A percentile compares a stretch with the other conserved stretches of the same genome.
phyloP scores from a whole-genome alignment of 2,888 invertebrate genomes.

The Rhodophaea formosa region DNA sequence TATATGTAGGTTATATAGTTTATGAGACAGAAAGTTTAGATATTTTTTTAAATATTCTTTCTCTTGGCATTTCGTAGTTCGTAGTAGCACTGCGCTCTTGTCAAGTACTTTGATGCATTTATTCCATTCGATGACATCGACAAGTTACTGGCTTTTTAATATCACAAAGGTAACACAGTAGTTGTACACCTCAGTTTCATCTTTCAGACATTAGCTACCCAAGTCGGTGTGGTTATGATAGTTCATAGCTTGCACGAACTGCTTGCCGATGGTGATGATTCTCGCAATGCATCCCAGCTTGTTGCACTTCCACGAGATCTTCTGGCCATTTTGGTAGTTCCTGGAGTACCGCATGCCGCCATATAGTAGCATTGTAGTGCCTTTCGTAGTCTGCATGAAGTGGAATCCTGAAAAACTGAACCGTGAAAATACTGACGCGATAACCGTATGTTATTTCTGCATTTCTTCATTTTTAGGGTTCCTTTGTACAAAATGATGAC shows the following conservation, averaged over 20 bases:
- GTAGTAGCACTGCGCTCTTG: too few relatives aligned
- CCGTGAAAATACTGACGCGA: background rate
- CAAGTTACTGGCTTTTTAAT: too few relatives aligned
- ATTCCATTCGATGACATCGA: too few relatives aligned
- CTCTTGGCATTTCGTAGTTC: too few relatives aligned
- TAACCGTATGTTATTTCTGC: too few relatives aligned
- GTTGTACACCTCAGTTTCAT: background rate
- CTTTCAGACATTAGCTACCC: background rate
- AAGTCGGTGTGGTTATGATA: conserved; percentile 41
- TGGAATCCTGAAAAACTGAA: conserved; percentile 31
- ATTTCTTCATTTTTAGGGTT: too few relatives aligned
- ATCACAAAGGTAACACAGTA: background rate
- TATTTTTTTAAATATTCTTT: too few relatives aligned
- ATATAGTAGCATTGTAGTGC: conserved; percentile 44
- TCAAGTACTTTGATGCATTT: too few relatives aligned
- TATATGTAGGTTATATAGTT: too few relatives aligned
- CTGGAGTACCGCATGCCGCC: conserved; percentile 45
- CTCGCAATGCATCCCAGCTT: conserved; percentile 51
- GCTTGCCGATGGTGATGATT: conserved; percentile 41
- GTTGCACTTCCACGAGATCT: conserved; percentile 58
- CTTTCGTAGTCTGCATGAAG: conserved; percentile 42
- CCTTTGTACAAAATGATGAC: too few relatives aligned
- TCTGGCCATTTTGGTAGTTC: conserved; percentile 54
- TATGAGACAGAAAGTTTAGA: too few relatives aligned
- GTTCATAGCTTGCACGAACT: conserved; percentile 43